A percentile compares a stretch with the other conserved stretches of the same genome.
Evolutionary conservation across 1,140 invertebrate genomes (phyloP).

Genomic region (Plutomurus gul): DNA sequence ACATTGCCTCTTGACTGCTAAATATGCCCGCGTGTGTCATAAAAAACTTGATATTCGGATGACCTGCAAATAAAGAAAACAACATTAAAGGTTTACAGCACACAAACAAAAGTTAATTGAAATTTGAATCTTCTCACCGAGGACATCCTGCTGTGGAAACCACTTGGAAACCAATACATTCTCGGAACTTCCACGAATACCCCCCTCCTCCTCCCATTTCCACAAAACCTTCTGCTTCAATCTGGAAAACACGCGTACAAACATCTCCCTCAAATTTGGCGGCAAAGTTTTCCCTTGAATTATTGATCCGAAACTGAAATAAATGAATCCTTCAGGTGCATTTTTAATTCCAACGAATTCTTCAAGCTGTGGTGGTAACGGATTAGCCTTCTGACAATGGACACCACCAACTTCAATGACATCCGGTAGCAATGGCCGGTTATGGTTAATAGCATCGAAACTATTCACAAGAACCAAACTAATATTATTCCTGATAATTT

Average conservation of each 20-base stretch:
- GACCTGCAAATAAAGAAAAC: constrained; percentile 37
- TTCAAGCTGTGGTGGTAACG: constrained; percentile 63
- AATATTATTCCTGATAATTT: constrained; percentile 59
- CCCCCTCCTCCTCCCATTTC: constrained; percentile 58
- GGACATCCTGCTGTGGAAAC: constrained; percentile 54
- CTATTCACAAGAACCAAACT: constrained; percentile 64
- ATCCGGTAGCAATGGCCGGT: constrained; percentile 60
- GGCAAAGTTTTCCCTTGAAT: constrained; percentile 76
- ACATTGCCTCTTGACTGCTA: constrained; percentile 44
- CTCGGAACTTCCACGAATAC: constrained; percentile 33
- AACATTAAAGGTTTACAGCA: not conserved
- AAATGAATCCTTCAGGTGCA: constrained; percentile 72
- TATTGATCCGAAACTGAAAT: constrained; percentile 79
- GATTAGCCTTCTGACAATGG: constrained; percentile 31
- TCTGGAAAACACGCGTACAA: constrained; percentile 70
- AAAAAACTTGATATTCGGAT: constrained; percentile 41
- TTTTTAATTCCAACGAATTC: constrained; percentile 65
- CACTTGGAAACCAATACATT: constrained; percentile 32
- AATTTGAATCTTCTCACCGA: constrained; percentile 27
- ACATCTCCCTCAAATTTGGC: constrained; percentile 65
- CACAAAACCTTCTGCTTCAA: constrained; percentile 57
- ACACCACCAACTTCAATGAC: constrained; percentile 65
- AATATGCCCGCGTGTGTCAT: constrained; percentile 43
- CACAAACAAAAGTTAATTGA: not conserved
- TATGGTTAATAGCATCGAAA: constrained; percentile 61